A percentile compares a stretch with the other conserved stretches of the same genome.
Evolutionary conservation across 64 coral and sea anemone species (phyloP).

Genomic region (Pocillopora verrucosa): DNA sequence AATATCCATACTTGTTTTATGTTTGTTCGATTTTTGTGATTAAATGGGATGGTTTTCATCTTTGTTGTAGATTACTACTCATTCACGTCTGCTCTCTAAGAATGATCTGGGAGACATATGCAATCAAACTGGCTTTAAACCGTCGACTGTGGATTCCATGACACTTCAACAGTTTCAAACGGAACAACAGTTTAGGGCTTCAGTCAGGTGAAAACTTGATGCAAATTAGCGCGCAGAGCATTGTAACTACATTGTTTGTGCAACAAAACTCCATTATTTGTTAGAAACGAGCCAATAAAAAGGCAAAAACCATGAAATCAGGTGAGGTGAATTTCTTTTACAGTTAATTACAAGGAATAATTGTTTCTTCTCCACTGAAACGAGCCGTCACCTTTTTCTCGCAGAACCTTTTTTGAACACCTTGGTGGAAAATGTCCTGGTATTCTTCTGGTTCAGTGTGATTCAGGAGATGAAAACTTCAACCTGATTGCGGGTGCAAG

Average conservation of each 20-base stretch:
- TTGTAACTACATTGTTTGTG: too few species aligned
- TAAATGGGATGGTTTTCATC: neutral
- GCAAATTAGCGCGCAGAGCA: neutral
- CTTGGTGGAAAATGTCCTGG: constrained; percentile 53
- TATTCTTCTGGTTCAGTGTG: constrained; percentile 80
- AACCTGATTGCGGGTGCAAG: constrained; percentile 76
- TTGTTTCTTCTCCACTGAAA: neutral
- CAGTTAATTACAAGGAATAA: too few species aligned
- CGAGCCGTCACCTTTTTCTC: neutral
- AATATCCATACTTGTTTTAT: neutral
- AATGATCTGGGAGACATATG: constrained; percentile 58
- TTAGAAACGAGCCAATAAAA: too few species aligned
- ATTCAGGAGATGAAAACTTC: constrained; percentile 80
- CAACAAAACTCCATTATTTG: too few species aligned
- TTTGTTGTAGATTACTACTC: constrained; percentile 58
- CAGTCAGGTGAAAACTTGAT: constrained; percentile 47
- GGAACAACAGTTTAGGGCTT: constrained; percentile 67
- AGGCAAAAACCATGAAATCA: too few species aligned
- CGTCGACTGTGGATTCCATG: constrained; percentile 42
- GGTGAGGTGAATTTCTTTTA: too few species aligned
- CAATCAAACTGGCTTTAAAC: neutral
- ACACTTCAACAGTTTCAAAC: constrained; percentile 83
- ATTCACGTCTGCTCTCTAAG: constrained; percentile 61
- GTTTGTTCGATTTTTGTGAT: neutral
- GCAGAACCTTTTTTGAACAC: constrained; percentile 50